These are phyloP conservation scores for Tringa solitaria DNA, from an alignment of 2,113 vertebrate genomes.

Conservation along the genomic window DNA sequence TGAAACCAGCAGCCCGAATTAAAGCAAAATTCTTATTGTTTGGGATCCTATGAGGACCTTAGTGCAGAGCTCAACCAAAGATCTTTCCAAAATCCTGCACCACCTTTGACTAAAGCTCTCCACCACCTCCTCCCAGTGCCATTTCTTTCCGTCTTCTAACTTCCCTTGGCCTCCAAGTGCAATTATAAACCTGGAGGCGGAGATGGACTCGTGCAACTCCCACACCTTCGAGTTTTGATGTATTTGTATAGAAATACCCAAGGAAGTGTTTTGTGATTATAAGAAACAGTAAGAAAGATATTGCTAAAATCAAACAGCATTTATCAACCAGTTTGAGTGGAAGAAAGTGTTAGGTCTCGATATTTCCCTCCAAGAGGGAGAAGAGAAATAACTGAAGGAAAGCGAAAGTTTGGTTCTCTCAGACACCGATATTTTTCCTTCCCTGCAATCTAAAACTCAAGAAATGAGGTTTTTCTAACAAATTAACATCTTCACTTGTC, in stretches of 20 bases:
- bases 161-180: background rate
- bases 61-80: background rate
- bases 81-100: background rate
- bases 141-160: background rate
- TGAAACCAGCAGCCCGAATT: background rate
- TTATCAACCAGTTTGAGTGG: background rate
- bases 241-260: background rate
- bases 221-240: background rate
- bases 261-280: background rate
- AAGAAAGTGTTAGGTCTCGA: background rate
- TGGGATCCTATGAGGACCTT: background rate
- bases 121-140: background rate
- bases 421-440: background rate
- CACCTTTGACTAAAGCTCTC: background rate
- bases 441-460: background rate
- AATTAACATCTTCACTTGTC: background rate
- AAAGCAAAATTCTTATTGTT: background rate
- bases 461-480: background rate
- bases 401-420: background rate
- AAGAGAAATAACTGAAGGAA: background rate
- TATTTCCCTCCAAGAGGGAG: background rate
- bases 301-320: background rate
- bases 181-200: background rate
- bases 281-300: background rate
- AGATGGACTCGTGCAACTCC: background rate